Evolutionary conservation across 2,888 invertebrate species (phyloP).

Genomic region (Tortricodes alternella): DNA sequence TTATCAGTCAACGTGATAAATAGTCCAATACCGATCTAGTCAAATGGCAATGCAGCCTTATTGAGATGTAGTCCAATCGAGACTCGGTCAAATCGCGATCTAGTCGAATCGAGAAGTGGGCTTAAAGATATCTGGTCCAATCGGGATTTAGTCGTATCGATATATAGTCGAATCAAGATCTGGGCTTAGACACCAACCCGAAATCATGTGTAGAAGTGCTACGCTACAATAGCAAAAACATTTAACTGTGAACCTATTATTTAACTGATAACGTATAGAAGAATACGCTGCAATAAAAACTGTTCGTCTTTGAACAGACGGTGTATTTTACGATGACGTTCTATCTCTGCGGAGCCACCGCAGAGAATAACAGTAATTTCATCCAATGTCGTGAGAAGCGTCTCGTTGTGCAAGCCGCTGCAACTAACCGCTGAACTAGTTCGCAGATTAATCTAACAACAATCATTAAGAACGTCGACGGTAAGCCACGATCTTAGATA

Average conservation of each 20-base stretch:
- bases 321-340: slow-evolving; percentile 47
- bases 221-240: background rate
- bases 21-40: too few species aligned
- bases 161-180: too few species aligned
- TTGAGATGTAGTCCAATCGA: too few species aligned
- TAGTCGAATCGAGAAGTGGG: too few species aligned
- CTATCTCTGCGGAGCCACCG: slow-evolving; percentile 39
- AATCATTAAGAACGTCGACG: slow-evolving; percentile 61
- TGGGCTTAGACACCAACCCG: too few species aligned
- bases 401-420: slow-evolving; percentile 63
- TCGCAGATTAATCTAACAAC: slow-evolving; percentile 73
- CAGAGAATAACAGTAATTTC: slow-evolving; percentile 71
- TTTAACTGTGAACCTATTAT: slow-evolving; percentile 1
- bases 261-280: slow-evolving; percentile 2
- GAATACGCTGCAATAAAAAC: slow-evolving; percentile 27
- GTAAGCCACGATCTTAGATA: slow-evolving; percentile 55
- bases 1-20: too few species aligned
- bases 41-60: too few species aligned
- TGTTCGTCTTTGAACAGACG: slow-evolving; percentile 22
- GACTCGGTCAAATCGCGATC: too few species aligned
- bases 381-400: slow-evolving; percentile 78
- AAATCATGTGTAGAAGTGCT: too few species aligned
- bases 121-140: too few species aligned
- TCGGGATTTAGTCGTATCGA: too few species aligned
- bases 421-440: slow-evolving; percentile 64